Evolutionary conservation across 2,888 invertebrate species (phyloP), one percentile per base, ranked within the genome.

Genomic region (Eutolmus rufibarbis): DNA sequence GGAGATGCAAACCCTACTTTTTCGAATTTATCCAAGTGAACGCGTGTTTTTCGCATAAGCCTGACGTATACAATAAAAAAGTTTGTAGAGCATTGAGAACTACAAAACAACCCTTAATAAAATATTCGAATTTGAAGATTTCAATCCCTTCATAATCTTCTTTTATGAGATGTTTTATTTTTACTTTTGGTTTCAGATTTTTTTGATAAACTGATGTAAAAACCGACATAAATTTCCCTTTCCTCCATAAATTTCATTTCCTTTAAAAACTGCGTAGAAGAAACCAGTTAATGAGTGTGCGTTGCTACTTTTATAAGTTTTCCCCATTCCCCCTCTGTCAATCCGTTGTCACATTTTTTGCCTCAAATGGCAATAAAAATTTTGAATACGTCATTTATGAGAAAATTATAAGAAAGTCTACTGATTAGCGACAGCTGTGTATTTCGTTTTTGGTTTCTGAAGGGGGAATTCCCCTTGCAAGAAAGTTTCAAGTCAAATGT

Each of bases 341-440:
- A 66, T 9, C 12, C 66, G 28, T 66, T 66, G 23, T 66, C 19
- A 51, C 5, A 66, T 66, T 66, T 66, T 66, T 66, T 66, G 23
- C 28, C 12, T 66, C 66, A 66, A 66, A 78, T 78, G 3, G 78
- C 78, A 78, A 78, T 78, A 78, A 78, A 77, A 78, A 37, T 77
- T 77, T 77, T 77, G 77, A 77, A 77, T 77, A 40, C 37, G 40
- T 37, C 43, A 23, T 78, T 78, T 43, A 37, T 43, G 31, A 31
- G 79, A 79, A 79, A 79, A 19, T 79, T 79, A 51, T 79, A 79
- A 46, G 78, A 78, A 78, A 78, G 51, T 79, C 28, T 51, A 79
- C 79, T 79, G 79, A 79, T 79, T 79, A 46, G 79, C 46, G 79
- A n/a, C 79, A 79, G 79, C 46, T 79, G 79, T 51, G n/a, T 51